Percentiles rank a stretch among this genome's conserved stretches.
Evolutionary conservation across 2,113 vertebrate genomes (phyloP).

Genomic region (Tetrao urogallus): DNA sequence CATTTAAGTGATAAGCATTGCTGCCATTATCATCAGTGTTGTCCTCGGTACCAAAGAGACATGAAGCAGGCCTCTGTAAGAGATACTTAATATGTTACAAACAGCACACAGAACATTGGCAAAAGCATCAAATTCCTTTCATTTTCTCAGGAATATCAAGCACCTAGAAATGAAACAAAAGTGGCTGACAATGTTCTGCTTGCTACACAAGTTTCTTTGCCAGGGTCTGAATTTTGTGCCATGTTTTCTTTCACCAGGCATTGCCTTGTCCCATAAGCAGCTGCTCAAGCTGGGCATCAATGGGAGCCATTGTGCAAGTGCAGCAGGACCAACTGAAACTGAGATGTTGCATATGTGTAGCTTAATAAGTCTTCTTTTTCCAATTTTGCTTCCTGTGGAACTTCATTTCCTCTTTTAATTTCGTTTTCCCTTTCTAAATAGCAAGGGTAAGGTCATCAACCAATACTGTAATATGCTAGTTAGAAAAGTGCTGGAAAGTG

Average conservation of each 20-base stretch:
- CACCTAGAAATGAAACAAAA: neutral
- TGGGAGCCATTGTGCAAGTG: neutral
- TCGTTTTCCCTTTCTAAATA: neutral
- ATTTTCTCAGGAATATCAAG: neutral
- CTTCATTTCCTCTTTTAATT: constrained; percentile 31
- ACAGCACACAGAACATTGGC: neutral
- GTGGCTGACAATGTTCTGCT: neutral
- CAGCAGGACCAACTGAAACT: neutral
- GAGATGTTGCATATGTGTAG: neutral
- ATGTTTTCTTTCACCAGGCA: neutral
- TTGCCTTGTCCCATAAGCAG: neutral
- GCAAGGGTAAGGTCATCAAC: neutral
- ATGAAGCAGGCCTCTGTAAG: neutral
- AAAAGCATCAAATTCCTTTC: neutral
- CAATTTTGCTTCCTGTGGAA: neutral
- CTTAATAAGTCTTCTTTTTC: neutral
- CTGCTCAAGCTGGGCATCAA: neutral
- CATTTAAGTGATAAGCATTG: constrained; percentile 56
- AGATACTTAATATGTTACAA: neutral
- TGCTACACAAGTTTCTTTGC: neutral
- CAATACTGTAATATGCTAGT: neutral
- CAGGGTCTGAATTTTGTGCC: neutral
- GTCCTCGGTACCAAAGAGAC: constrained; percentile 5
- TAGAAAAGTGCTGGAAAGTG: neutral
- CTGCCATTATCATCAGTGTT: constrained; percentile 20